Conservation (phyloP, 2,113 vertebrate species). For the Romanogobio albipinnatus region DNA sequence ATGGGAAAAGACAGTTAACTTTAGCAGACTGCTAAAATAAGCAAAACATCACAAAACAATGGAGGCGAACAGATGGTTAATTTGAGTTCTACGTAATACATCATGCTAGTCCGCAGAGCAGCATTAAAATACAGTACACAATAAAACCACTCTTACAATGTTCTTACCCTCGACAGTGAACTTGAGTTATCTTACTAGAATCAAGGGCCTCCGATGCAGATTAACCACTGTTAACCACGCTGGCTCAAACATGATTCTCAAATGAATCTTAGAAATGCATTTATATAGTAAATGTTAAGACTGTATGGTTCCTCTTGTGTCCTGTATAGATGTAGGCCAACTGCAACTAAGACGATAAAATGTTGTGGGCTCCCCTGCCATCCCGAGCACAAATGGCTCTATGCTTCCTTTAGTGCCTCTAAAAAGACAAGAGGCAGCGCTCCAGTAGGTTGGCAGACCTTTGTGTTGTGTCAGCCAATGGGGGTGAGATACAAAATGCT, state of each 20-base stretch:
- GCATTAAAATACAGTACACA: slow-evolving; percentile 40
- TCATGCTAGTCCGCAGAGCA: slow-evolving; percentile 66
- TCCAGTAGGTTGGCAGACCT: slow-evolving; percentile 31
- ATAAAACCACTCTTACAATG: slow-evolving; percentile 56
- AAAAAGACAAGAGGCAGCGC: slow-evolving; percentile 6
- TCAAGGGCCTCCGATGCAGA: not conserved
- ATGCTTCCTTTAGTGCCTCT: slow-evolving; percentile 24
- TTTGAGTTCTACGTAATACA: slow-evolving; percentile 64
- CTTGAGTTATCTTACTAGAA: not conserved
- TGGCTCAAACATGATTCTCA: not conserved
- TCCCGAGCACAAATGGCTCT: slow-evolving; percentile 17
- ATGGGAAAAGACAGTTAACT: slow-evolving; percentile 46
- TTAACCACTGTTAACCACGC: not conserved
- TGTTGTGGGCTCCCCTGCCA: slow-evolving; percentile 4
- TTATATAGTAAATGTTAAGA: not conserved
- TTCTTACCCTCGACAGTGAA: slow-evolving; percentile 22
- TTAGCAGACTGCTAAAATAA: slow-evolving; percentile 61
- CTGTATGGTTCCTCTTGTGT: not conserved
- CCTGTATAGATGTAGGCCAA: not conserved
- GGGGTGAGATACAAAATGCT: slow-evolving; percentile 34
- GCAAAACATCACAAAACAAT: slow-evolving; percentile 48
- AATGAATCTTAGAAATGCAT: not conserved
- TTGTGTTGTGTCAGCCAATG: slow-evolving; percentile 29
- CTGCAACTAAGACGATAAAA: slow-evolving; percentile 3
- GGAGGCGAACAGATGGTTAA: slow-evolving; percentile 66